phyloP scores from a whole-genome alignment of 92 coral and sea anemone species.

The Pocillopora grandis region DNA sequence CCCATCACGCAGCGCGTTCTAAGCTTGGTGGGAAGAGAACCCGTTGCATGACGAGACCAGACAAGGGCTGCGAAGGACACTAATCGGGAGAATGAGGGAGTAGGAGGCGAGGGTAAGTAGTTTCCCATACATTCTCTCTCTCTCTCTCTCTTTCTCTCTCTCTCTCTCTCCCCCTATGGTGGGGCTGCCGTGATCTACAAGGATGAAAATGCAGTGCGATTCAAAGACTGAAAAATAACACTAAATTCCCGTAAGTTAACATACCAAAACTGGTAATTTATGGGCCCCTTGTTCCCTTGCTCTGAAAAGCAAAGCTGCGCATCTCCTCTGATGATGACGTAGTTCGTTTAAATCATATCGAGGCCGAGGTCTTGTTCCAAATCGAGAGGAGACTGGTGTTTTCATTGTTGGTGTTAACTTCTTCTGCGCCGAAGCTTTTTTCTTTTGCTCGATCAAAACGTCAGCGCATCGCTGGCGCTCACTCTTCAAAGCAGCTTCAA shows the following conservation, averaged over 20 bases:
- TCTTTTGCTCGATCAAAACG: constrained; percentile 62
- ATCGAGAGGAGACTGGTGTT: constrained; percentile 8
- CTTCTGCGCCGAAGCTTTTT: constrained; percentile 38
- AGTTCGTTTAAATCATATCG: constrained; percentile 76
- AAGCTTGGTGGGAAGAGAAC: too few species aligned
- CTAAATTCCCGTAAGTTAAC: not conserved
- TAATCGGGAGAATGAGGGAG: too few species aligned
- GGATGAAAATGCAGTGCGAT: too few species aligned
- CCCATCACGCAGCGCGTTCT: too few species aligned
- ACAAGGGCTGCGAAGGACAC: too few species aligned
- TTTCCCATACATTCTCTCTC: too few species aligned
- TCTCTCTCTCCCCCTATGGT: too few species aligned
- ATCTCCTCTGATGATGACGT: constrained; percentile 85
- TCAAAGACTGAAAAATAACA: too few species aligned
- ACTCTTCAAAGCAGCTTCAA: constrained; percentile 55
- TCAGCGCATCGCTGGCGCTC: constrained; percentile 73
- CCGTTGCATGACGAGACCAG: too few species aligned
- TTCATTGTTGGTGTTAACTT: constrained; percentile 8
- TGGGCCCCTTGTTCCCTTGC: constrained; percentile 79
- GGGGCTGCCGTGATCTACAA: too few species aligned
- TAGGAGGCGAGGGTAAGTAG: too few species aligned
- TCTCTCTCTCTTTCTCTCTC: too few species aligned
- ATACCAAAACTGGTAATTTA: constrained; percentile 73
- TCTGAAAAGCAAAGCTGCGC: constrained; percentile 86
- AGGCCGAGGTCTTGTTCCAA: constrained; percentile 27